Percentiles rank a stretch among this genome's conserved stretches.
Evolutionary conservation across 2,888 invertebrate species (phyloP).

Genomic region (Rhingia rostrata): DNA sequence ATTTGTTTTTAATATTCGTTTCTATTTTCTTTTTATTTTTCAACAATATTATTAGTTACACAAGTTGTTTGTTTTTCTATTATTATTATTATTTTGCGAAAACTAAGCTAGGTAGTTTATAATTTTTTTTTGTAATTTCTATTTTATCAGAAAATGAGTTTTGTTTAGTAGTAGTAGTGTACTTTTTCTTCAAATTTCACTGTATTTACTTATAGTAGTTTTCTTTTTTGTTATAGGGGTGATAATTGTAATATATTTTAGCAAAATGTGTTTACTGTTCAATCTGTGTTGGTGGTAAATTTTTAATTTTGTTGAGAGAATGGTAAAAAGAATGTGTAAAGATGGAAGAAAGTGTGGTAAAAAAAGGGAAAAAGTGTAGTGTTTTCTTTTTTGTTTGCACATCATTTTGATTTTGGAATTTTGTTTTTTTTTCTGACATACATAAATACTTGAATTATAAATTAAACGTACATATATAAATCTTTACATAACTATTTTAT

Average conservation of each 20-base stretch:
- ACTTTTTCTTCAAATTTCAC: constrained; percentile 28
- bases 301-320: constrained; percentile 11
- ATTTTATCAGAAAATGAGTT: constrained; percentile 39
- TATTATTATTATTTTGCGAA: constrained; percentile 26
- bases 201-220: constrained; percentile 42
- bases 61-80: constrained; percentile 33
- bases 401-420: constrained; percentile 50
- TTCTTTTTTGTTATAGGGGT: constrained; percentile 13
- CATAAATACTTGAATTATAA: constrained; percentile 67
- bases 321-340: constrained; percentile 29
- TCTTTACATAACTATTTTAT: constrained; percentile 69
- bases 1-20: constrained; percentile 56
- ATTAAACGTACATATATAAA: constrained; percentile 72
- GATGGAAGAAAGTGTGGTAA: constrained; percentile 9
- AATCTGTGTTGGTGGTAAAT: constrained; percentile 47
- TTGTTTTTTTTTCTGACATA: constrained; percentile 26
- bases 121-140: constrained; percentile 22
- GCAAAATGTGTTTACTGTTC: constrained; percentile 13
- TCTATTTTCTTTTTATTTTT: constrained; percentile 49
- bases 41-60: constrained; percentile 72
- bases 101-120: constrained; percentile 62
- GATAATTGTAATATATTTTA: constrained; percentile 3
- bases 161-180: constrained; percentile 61
- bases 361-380: constrained; percentile 22
- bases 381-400: constrained; percentile 48